Percentiles rank a stretch among this genome's conserved stretches.
phyloP scores from a whole-genome alignment of 2,113 vertebrate species.

The Coracopsis vasa region DNA sequence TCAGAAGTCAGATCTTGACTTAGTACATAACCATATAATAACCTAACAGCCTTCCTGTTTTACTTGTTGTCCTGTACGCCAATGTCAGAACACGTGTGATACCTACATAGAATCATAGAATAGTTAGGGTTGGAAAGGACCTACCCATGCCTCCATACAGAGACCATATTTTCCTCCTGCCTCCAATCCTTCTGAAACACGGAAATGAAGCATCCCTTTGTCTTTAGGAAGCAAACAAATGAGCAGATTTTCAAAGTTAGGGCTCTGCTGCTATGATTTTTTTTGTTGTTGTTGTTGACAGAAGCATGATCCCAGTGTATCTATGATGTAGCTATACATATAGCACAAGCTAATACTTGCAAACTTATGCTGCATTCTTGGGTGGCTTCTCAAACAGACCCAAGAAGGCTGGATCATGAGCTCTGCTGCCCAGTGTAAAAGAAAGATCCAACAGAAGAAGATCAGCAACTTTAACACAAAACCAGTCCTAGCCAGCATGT shows the following conservation, averaged over 20 bases:
- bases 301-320: not conserved
- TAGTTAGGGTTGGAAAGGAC: too few species aligned
- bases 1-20: not conserved
- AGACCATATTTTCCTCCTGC: not conserved
- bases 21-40: not conserved
- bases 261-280: not conserved
- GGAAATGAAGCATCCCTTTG: not conserved
- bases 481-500: not conserved
- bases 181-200: not conserved
- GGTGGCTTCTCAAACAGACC: not conserved
- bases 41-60: not conserved
- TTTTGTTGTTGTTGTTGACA: not conserved
- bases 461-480: not conserved
- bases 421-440: not conserved
- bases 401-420: not conserved
- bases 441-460: not conserved
- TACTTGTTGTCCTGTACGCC: not conserved
- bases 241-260: not conserved
- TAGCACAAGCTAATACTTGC: not conserved
- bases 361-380: not conserved
- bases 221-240: not conserved
- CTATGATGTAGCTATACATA: not conserved
- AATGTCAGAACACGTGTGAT: fast-evolving
- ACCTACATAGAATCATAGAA: too few species aligned
- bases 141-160: too few species aligned